Conservation (phyloP, 2,113 vertebrate genomes). For the Mesembrinibis cayennensis region DNA sequence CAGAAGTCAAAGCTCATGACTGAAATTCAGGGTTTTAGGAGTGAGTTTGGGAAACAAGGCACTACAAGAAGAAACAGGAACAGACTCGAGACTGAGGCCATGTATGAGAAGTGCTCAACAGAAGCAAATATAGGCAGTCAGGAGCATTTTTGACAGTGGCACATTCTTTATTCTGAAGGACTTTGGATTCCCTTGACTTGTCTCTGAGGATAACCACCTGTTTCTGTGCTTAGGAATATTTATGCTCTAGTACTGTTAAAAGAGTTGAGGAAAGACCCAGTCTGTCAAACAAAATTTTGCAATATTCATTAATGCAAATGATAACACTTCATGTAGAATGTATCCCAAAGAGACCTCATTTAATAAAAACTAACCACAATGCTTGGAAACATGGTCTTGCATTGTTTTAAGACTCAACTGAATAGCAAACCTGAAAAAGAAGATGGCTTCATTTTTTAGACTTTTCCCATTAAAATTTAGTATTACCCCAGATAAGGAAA, state of each 20-base stretch:
- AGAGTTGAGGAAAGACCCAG: not conserved
- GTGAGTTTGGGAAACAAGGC: not conserved
- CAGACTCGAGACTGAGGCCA: fast-evolving
- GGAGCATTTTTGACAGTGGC: not conserved
- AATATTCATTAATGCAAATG: not conserved
- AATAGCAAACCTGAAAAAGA: not conserved
- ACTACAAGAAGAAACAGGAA: not conserved
- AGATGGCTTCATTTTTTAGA: not conserved
- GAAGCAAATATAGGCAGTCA: not conserved
- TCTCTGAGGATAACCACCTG: not conserved
- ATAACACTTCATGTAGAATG: not conserved
- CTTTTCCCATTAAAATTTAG: not conserved
- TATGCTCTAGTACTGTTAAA: not conserved
- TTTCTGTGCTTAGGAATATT: not conserved
- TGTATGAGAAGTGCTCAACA: not conserved
- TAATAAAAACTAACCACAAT: not conserved
- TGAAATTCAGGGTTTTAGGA: not conserved
- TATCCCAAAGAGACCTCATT: not conserved
- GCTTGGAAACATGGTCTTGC: not conserved
- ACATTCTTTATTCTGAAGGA: not conserved
- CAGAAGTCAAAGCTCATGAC: not conserved
- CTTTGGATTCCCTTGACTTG: not conserved
- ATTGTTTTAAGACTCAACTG: not conserved
- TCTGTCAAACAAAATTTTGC: not conserved
- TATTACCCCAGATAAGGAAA: not conserved